Evolutionary conservation across 2,797 vertebrate genomes (phyloP), one percentile per base, ranked within the genome.

Genomic region (Parauchenoglanis ngamensis): DNA sequence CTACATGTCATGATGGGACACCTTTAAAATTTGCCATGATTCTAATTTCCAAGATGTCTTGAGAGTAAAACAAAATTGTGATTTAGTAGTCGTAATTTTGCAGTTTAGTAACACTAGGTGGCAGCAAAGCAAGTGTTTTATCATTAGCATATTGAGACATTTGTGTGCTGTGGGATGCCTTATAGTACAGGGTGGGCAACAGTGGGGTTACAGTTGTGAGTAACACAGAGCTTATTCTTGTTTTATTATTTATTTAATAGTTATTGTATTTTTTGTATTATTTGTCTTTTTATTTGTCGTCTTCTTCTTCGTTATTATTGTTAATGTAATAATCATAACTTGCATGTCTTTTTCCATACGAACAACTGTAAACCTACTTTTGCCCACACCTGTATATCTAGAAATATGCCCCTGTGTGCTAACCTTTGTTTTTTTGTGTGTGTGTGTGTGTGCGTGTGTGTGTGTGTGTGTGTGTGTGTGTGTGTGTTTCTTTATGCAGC

Each of bases 401-500:
- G 3, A 46, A 44, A 68, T 19, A 44, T 67, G 44, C 72, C 13
- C 15, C 17, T 40, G 15, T 83, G 25, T 65, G 79, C 44, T 65
- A 49, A 82, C 25, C 0, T 46, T 81, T 46, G 35, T 54, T 23
- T 72, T 73, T 35, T 31, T 67, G 28, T 40, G 23, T 63, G 63
- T 65, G 23, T 65, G n/a, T 65, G 63, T 52, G 59, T 85, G 59
- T 46, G 10, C 63, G 35, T 68, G 28, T 40, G 61, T 63, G 63
- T 65, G 23, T 28, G 63, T 65, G 63, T 52, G 59, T 85, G 59
- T 46, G 10, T 70, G 10, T 40, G 23, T 82, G 15, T 87, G 31
- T 46, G 10, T 70, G 5, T 90, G 25, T 88, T 40, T 57, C 15
- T 78, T 67, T 84, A 21, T 85, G 94, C 94, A 96, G 92, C 96